A percentile compares a stretch with the other conserved stretches of the same genome.
Evolutionary conservation across 2,888 invertebrate species (phyloP).

Genomic region (Neoascia interrupta): DNA sequence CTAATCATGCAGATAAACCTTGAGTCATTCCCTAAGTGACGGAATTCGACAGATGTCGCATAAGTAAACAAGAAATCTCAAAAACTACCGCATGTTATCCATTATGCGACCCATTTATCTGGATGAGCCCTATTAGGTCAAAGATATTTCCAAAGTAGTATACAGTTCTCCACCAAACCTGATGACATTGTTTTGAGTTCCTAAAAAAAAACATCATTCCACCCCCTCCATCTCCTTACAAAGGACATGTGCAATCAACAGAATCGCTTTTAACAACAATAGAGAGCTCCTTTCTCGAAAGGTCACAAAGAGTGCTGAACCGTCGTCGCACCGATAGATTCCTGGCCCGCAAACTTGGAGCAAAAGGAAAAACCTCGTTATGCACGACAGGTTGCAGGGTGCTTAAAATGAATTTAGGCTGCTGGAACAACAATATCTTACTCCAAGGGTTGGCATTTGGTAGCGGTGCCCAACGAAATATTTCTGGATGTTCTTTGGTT

Average conservation of each 20-base stretch:
- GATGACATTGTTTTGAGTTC: too few species aligned
- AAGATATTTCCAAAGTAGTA: background rate
- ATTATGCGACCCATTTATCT: conserved; percentile 31
- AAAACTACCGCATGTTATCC: conserved; percentile 24
- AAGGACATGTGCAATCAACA: background rate
- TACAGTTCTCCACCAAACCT: background rate
- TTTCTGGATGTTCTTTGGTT: background rate
- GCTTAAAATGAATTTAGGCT: background rate
- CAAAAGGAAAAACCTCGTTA: background rate
- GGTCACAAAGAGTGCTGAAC: background rate
- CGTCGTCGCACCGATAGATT: too few species aligned
- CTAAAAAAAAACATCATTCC: background rate
- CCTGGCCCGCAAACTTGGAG: background rate
- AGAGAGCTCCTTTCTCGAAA: background rate
- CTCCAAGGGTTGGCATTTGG: background rate
- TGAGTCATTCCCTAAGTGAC: too few species aligned
- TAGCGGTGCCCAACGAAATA: background rate
- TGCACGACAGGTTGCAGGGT: background rate
- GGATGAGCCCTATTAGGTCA: conserved; percentile 17
- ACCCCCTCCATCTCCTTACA: too few species aligned
- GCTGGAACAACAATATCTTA: too few species aligned
- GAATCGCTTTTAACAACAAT: background rate
- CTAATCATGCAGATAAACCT: background rate
- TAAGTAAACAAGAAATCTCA: conserved; percentile 14
- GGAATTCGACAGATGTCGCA: conserved; percentile 19